Base-by-base conservation (phyloP, 1,140 invertebrate genomes). In the Fopius arisanus region DNA sequence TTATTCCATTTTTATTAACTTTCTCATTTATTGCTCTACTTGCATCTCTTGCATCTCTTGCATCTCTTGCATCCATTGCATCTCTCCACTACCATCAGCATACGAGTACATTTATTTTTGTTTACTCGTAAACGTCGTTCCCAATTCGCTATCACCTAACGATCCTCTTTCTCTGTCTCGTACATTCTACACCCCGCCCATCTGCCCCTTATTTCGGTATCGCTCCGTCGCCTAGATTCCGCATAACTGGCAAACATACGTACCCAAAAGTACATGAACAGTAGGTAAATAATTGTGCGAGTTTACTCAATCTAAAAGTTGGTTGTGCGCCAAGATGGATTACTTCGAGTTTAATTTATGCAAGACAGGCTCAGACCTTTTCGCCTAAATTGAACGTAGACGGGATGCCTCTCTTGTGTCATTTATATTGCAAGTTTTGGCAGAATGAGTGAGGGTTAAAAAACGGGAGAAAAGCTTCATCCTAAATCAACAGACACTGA, bases 311-410 rank as follows among this genome's bases (percentile, higher is more conserved):
- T 75, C 54, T 72, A 72, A 75, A 75, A 75, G 48, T 72, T 75
- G 70, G 54, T 69, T 69, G 59, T 62, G 51, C 51, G 54, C 69
- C 69, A 75, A 75, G 70, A 75, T 67, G 70, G 51, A 75, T 75
- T 72, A 75, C 69, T 75, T 68, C 14, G 54, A 67, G 70, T 75
- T 75, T 75, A 72, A 75, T 75, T 72, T 72, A 75, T 75, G 70
- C 70, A 75, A 75, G 70, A 59, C 63, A 40, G 51, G 59, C 72
- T 73, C 3, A 70, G 29, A 54, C 12, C 28, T 70, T 14, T 29
- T 26, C 21, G 37, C 21, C 29, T 51, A 51, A 69, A 69, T 51
- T 69, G 10, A 69, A 69, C 21, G 40, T 31, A 65, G 5, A 65
- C 54, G 6, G 33, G 43, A 12, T 48, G 43, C 7, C 43, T 48